Evolutionary conservation across 2,888 invertebrate species (phyloP).

Genomic region (Rhodophaea formosa): DNA sequence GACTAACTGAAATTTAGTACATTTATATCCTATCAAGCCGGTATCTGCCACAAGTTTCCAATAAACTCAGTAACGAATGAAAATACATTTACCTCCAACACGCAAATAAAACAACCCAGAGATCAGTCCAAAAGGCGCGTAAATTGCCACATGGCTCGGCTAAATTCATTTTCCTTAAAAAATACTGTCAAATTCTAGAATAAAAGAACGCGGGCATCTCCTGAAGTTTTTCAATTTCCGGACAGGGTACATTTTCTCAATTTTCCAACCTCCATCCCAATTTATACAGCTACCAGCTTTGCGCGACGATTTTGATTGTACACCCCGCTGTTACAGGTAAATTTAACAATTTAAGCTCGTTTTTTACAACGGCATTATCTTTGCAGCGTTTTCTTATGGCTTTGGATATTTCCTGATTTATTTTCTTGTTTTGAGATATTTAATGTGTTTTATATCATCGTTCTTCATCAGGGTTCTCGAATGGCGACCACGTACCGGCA

Average conservation of each 20-base stretch:
- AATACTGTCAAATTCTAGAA: constrained; percentile 65
- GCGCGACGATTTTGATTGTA: constrained; percentile 67
- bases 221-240: constrained; percentile 79
- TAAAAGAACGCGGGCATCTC: constrained; percentile 51
- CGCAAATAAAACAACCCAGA: background rate
- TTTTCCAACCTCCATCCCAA: constrained; percentile 64
- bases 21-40: no score
- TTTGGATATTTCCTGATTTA: background rate
- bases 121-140: constrained; percentile 27
- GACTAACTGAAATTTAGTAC: no score
- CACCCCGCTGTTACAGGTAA: constrained; percentile 70
- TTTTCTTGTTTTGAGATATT: no score
- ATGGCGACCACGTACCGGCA: no score
- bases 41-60: no score
- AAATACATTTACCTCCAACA: background rate
- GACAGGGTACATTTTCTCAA: constrained; percentile 67
- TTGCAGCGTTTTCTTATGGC: constrained; percentile 32
- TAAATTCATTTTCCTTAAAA: constrained; percentile 46
- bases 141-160: constrained; percentile 47
- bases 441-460: no score
- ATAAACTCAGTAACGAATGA: background rate
- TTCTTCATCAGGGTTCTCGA: no score
- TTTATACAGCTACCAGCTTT: constrained; percentile 65
- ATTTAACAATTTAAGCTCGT: constrained; percentile 68
- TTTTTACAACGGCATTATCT: constrained; percentile 67